Conservation (phyloP, 1,140 invertebrate species). For the Aphaenogaster floridana region DNA sequence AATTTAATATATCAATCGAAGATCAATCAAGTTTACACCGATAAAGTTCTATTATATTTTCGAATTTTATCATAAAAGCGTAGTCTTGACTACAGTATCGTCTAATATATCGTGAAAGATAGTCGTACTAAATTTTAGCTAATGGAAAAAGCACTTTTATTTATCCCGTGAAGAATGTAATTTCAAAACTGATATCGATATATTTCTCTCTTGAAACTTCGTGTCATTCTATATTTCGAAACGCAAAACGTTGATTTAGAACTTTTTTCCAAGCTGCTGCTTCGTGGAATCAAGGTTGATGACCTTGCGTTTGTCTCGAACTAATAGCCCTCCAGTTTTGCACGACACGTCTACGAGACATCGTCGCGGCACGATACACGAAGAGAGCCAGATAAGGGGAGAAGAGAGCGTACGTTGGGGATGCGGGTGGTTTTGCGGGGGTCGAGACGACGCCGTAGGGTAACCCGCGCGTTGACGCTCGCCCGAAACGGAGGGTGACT, state of each 20-base stretch:
- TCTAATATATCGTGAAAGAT: neutral
- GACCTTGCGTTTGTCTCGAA: conserved; percentile 62
- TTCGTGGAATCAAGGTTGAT: conserved; percentile 55
- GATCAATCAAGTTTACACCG: neutral
- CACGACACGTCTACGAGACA: conserved; percentile 56
- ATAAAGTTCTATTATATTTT: neutral
- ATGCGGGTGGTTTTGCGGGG: conserved; percentile 65
- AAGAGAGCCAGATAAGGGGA: conserved; percentile 54
- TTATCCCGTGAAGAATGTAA: neutral
- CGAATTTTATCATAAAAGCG: neutral
- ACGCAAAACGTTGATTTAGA: neutral
- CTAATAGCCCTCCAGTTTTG: conserved; percentile 41
- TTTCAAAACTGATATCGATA: neutral
- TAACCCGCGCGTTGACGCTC: conserved; percentile 42
- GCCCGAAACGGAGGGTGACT: conserved; percentile 64
- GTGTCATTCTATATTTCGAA: neutral
- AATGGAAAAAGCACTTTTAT: neutral
- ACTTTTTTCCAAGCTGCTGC: neutral
- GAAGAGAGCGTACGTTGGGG: conserved; percentile 48
- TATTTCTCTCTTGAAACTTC: neutral
- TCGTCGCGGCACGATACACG: conserved; percentile 46
- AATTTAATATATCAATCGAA: neutral
- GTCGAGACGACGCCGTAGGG: conserved; percentile 44
- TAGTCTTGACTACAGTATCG: neutral
- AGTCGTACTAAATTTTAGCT: neutral